Percentiles rank a stretch among this genome's conserved stretches.
phyloP scores from a whole-genome alignment of 2,888 invertebrate species.

The Apodemia duryi region DNA sequence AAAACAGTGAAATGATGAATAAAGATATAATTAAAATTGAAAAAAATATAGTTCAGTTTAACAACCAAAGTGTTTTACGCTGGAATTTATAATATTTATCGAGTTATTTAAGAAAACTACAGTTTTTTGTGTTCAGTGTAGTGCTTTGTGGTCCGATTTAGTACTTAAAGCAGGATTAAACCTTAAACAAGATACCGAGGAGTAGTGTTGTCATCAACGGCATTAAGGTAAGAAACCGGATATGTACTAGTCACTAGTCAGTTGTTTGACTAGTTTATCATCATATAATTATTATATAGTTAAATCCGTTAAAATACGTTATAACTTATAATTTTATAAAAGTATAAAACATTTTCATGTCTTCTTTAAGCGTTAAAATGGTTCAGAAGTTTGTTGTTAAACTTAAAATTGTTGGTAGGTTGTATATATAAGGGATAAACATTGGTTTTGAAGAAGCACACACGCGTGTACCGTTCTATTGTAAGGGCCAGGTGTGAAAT shows the following conservation, averaged over 20 bases:
- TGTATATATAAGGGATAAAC: background rate
- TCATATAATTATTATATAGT: constrained; percentile 39
- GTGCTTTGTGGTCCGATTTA: constrained; percentile 56
- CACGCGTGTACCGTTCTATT: background rate
- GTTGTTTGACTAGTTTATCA: constrained; percentile 60
- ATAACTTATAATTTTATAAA: background rate
- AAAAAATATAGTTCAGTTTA: constrained; percentile 14
- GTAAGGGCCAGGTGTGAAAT: constrained; percentile 54
- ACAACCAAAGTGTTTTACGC: constrained; percentile 20
- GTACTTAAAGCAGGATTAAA: constrained; percentile 38
- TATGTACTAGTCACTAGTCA: constrained; percentile 52
- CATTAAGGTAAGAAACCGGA: constrained; percentile 75
- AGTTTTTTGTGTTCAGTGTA: constrained; percentile 64
- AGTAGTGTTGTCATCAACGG: constrained; percentile 63
- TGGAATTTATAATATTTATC: constrained; percentile 19
- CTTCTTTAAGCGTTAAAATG: background rate
- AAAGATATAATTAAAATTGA: constrained; percentile 18
- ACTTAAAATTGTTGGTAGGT: background rate
- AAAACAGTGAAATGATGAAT: constrained; percentile 34
- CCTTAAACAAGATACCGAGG: constrained; percentile 27
- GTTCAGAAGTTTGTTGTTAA: background rate
- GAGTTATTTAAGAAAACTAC: constrained; percentile 33
- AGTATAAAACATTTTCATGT: background rate
- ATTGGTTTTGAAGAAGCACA: background rate
- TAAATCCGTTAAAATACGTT: constrained; percentile 12